phyloP scores from a whole-genome alignment of 2,113 vertebrate species.

The Tachuris rubrigastra region DNA sequence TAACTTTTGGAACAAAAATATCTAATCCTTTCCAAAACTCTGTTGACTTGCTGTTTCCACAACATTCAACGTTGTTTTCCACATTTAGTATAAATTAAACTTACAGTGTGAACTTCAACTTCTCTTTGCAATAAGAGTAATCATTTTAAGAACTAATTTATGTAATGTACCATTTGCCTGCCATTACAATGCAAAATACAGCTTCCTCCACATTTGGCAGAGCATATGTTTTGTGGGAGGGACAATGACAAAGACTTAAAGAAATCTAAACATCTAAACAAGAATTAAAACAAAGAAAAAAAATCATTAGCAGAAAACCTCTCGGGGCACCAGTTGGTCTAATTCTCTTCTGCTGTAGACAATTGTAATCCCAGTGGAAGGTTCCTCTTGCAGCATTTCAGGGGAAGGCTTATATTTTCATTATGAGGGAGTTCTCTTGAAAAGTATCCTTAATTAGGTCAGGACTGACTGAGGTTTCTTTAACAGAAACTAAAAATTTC shows the following conservation, averaged over 20 bases:
- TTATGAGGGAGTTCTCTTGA: not conserved
- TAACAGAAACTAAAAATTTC: not conserved
- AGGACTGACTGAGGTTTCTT: not conserved
- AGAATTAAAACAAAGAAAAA: not conserved
- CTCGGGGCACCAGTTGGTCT: not conserved
- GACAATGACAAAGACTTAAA: not conserved
- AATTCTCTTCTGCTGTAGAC: not conserved
- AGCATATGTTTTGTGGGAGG: not conserved
- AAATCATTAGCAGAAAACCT: not conserved
- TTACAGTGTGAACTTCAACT: not conserved
- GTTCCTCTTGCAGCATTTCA: not conserved
- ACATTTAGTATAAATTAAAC: not conserved
- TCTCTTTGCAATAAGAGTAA: not conserved
- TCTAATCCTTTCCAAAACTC: conserved; percentile 1
- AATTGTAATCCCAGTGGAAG: not conserved
- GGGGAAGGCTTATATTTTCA: not conserved
- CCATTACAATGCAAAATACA: not conserved
- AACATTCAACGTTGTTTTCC: not conserved
- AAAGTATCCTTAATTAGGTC: not conserved
- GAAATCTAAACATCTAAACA: not conserved
- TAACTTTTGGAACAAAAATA: not conserved
- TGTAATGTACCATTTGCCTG: not conserved
- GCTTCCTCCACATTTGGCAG: not conserved
- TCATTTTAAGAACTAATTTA: not conserved
- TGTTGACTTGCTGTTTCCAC: not conserved